phyloP scores from a whole-genome alignment of 2,797 vertebrate genomes.

The Vultur gryphus region DNA sequence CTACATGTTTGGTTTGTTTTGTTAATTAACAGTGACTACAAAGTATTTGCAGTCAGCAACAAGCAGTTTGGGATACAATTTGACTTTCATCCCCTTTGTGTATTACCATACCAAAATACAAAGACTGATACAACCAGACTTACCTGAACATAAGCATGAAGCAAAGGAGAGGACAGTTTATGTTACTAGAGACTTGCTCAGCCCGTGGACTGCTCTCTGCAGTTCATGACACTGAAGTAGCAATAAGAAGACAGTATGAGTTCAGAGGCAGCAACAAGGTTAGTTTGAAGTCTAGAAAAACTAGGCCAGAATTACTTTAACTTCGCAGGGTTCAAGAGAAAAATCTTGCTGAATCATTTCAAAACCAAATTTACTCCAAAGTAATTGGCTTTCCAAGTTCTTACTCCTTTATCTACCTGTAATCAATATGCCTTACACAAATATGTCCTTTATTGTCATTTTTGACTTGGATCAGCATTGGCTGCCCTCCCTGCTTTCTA shows the following conservation, averaged over 20 bases:
- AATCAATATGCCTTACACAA: background rate
- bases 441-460: background rate
- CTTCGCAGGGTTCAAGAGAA: background rate
- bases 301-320: background rate
- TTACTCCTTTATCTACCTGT: background rate
- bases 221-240: background rate
- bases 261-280: background rate
- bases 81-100: background rate
- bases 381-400: background rate
- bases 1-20: background rate
- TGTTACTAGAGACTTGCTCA: background rate
- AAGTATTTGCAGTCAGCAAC: background rate
- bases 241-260: background rate
- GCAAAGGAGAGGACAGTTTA: background rate
- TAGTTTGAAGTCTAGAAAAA: background rate
- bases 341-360: background rate
- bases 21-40: background rate
- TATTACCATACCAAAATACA: background rate
- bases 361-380: background rate
- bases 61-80: background rate
- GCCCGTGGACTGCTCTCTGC: background rate
- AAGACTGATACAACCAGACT: background rate
- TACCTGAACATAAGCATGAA: background rate
- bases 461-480: background rate
- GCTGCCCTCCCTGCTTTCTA: background rate